phyloP scores from a whole-genome alignment of 2,888 invertebrate species.

The Pogonocherus hispidulus region DNA sequence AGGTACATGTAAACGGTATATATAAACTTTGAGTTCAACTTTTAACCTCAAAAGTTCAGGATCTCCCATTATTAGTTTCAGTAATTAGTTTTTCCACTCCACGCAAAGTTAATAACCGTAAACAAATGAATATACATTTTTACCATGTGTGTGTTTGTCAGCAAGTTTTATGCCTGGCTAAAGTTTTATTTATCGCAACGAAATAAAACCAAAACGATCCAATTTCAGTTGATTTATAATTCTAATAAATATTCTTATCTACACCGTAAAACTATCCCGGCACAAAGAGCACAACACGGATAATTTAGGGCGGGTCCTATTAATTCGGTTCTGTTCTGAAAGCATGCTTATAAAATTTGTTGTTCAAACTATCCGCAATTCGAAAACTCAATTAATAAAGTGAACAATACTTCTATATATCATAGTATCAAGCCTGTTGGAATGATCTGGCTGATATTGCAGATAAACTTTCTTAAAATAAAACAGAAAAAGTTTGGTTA shows the following conservation, averaged over 20 bases:
- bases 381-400: too few species aligned
- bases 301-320: background rate
- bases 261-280: slow-evolving; percentile 7
- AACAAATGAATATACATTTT: slow-evolving; percentile 14
- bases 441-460: too few species aligned
- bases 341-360: background rate
- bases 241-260: slow-evolving; percentile 27
- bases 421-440: too few species aligned
- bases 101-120: too few species aligned
- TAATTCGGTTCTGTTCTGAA: background rate
- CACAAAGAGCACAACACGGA: background rate
- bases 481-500: too few species aligned
- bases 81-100: too few species aligned
- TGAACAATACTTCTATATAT: too few species aligned
- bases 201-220: slow-evolving; percentile 16
- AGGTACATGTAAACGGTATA: too few species aligned
- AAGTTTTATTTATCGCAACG: slow-evolving; percentile 21
- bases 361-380: background rate
- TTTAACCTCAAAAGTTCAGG: too few species aligned
- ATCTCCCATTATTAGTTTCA: too few species aligned
- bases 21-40: too few species aligned
- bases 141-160: slow-evolving; percentile 9
- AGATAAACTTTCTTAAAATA: too few species aligned
- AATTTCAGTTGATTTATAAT: slow-evolving; percentile 24
- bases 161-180: slow-evolving; percentile 5